A percentile compares a stretch with the other conserved stretches of the same genome.
phyloP scores from a whole-genome alignment of 2,888 invertebrate species.

The Halocaridina rubra region DNA sequence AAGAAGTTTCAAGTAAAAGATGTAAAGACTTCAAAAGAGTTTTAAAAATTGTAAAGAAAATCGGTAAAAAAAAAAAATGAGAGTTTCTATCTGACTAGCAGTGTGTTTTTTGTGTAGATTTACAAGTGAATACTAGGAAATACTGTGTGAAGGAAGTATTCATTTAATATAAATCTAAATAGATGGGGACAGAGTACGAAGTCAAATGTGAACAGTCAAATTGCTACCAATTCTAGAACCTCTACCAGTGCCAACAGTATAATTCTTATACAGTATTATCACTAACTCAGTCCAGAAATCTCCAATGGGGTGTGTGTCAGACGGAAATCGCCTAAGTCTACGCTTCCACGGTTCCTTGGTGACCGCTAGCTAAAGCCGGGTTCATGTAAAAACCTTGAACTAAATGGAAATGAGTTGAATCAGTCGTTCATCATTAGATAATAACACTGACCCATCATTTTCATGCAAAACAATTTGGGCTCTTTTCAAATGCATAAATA shows the following conservation, averaged over 20 bases:
- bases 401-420: constrained; percentile 22
- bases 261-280: not conserved
- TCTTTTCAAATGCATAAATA: no score
- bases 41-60: no score
- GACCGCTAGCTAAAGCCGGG: constrained; percentile 21
- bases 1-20: no score
- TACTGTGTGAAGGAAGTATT: not conserved
- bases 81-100: no score
- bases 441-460: no score
- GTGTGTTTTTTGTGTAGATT: no score
- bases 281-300: constrained; percentile 21
- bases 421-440: constrained; percentile 18
- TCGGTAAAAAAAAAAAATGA: no score
- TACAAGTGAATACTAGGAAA: not conserved
- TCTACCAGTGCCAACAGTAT: constrained; percentile 29
- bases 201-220: not conserved
- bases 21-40: no score
- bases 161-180: no score
- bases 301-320: not conserved
- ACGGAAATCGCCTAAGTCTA: constrained; percentile 13
- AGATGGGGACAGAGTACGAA: not conserved
- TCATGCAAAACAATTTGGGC: no score
- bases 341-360: constrained; percentile 34
- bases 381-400: constrained; percentile 32
- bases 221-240: not conserved